phyloP scores from a whole-genome alignment of 1,140 invertebrate species.

The Sminthurides bifidus region DNA sequence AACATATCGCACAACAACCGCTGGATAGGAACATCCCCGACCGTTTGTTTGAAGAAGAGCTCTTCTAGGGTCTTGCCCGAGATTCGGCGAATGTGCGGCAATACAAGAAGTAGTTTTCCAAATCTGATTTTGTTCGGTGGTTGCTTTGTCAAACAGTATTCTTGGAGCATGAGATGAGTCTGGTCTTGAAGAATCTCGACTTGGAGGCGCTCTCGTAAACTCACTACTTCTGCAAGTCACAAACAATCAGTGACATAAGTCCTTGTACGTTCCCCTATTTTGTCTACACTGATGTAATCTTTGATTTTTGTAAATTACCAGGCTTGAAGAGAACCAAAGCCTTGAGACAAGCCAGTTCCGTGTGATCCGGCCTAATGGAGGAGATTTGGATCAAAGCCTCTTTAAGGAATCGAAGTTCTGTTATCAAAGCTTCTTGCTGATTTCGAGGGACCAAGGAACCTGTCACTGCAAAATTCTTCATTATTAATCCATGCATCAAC shows the following conservation, averaged over 20 bases:
- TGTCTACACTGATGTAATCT: too few relatives aligned
- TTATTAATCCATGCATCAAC: background rate
- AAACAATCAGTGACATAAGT: background rate
- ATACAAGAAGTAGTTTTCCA: slow-evolving; percentile 54
- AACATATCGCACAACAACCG: slow-evolving; percentile 47
- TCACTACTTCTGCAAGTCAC: slow-evolving; percentile 46
- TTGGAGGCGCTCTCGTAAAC: slow-evolving; percentile 47
- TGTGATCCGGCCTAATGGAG: slow-evolving; percentile 57
- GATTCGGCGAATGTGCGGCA: slow-evolving; percentile 49
- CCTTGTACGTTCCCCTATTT: too few relatives aligned
- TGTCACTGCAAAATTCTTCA: slow-evolving; percentile 23
- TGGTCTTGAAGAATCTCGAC: slow-evolving; percentile 64
- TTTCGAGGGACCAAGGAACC: slow-evolving; percentile 36
- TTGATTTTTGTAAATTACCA: too few relatives aligned
- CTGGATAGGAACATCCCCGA: slow-evolving; percentile 56
- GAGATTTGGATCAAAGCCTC: slow-evolving; percentile 53
- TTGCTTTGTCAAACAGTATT: slow-evolving; percentile 41
- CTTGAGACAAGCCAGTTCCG: slow-evolving; percentile 72
- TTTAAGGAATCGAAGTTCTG: slow-evolving; percentile 45
- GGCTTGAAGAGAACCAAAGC: slow-evolving; percentile 66
- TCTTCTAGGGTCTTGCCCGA: slow-evolving; percentile 47
- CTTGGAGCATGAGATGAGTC: slow-evolving; percentile 58
- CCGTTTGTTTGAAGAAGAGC: slow-evolving; percentile 54
- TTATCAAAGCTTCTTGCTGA: slow-evolving; percentile 38
- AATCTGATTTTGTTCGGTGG: slow-evolving; percentile 47